Conservation (phyloP, 2,113 vertebrate genomes). For the Myrmecophaga tridactyla region DNA sequence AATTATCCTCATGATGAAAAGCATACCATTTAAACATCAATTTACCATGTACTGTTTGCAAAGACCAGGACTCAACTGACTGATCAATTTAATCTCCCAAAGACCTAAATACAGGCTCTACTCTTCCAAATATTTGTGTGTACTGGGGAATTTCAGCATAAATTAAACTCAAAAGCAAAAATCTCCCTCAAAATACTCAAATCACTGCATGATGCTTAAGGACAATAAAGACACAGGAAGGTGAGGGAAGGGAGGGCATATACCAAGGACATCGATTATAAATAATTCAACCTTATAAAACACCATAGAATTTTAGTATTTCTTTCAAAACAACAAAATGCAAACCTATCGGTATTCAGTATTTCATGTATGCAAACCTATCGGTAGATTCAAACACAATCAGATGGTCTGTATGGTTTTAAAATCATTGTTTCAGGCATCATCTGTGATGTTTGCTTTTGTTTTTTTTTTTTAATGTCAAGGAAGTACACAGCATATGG, state of each 20-base stretch:
- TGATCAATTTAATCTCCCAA: background rate
- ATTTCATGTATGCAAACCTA: background rate
- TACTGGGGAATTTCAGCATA: conserved; percentile 1
- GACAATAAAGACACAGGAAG: background rate
- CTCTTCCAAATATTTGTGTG: background rate
- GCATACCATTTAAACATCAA: background rate
- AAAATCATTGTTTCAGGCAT: background rate
- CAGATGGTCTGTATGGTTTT: background rate
- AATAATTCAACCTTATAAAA: background rate
- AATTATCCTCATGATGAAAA: conserved; percentile 17
- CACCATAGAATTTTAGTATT: background rate
- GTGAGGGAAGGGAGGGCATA: background rate
- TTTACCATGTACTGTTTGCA: background rate
- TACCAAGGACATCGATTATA: background rate
- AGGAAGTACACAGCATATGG: too few species aligned
- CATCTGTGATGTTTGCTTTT: background rate
- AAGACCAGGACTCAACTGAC: background rate
- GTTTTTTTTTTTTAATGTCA: background rate
- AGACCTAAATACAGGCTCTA: background rate
- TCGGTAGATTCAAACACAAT: background rate
- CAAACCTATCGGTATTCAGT: too few species aligned
- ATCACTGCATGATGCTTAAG: background rate
- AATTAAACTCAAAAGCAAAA: conserved; percentile 5
- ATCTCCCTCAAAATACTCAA: background rate
- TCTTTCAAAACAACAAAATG: background rate